Conservation (phyloP, 2,797 vertebrate species). For the Clarias platycephalus region DNA sequence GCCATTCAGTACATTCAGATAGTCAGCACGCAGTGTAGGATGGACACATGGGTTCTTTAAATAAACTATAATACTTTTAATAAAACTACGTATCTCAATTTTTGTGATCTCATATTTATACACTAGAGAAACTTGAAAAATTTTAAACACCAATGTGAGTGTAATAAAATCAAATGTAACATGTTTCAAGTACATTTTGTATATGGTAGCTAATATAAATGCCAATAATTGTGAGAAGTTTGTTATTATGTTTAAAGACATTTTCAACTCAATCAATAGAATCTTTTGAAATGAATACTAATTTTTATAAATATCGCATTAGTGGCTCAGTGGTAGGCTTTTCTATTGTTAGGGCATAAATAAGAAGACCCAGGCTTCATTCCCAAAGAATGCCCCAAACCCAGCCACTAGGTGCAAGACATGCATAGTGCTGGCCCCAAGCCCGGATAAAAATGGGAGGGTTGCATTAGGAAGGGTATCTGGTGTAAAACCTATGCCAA, state of each 20-base stretch:
- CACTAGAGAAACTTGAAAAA: neutral
- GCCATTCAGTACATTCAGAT: too few relatives aligned
- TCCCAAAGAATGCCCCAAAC: too few relatives aligned
- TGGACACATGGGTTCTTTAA: neutral
- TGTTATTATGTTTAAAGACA: neutral
- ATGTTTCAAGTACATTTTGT: neutral
- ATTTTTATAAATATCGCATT: too few relatives aligned
- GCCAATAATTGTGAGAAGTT: neutral
- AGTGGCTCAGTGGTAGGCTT: too few relatives aligned
- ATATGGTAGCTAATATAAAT: neutral
- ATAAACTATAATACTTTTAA: neutral
- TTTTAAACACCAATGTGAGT: neutral
- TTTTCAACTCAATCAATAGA: neutral
- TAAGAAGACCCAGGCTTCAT: too few relatives aligned
- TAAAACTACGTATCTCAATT: too few relatives aligned
- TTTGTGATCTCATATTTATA: neutral
- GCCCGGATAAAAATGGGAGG: too few relatives aligned
- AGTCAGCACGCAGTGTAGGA: neutral
- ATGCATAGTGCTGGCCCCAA: too few relatives aligned
- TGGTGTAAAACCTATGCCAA: too few relatives aligned
- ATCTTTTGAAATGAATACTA: neutral
- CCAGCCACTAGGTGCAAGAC: too few relatives aligned
- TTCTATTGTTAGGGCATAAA: too few relatives aligned
- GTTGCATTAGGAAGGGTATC: too few relatives aligned
- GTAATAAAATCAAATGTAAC: neutral